Percentiles rank a stretch among this genome's conserved stretches.
phyloP scores from a whole-genome alignment of 2,888 invertebrate species.

The Lepetodrilus schrolli region DNA sequence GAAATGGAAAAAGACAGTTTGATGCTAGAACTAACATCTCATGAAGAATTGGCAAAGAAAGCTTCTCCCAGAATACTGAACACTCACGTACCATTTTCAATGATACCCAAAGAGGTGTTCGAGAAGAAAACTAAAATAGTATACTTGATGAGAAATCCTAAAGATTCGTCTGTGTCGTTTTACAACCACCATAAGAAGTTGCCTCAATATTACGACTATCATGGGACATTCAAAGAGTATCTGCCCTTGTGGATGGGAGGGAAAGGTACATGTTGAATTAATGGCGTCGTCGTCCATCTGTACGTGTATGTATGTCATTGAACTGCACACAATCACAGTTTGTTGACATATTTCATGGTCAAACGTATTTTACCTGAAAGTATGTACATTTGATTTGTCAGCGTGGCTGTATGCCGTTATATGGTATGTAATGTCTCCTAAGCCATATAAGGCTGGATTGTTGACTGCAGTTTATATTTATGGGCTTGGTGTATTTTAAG shows the following conservation, averaged over 20 bases:
- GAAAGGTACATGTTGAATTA: no score
- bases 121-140: not conserved
- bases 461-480: no score
- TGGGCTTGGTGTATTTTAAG: no score
- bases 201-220: not conserved
- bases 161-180: not conserved
- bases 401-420: no score
- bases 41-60: not conserved
- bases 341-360: no score
- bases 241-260: not conserved
- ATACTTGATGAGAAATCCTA: constrained; percentile 4
- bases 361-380: no score
- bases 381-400: no score
- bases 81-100: not conserved
- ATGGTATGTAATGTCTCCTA: no score
- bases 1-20: not conserved
- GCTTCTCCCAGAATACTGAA: not conserved
- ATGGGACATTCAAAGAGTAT: constrained; percentile 3
- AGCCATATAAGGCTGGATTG: no score
- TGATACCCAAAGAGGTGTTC: not conserved
- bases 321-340: no score
- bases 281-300: no score
- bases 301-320: no score
- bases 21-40: not conserved
- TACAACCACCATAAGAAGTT: constrained; percentile 8